Percentiles rank a stretch among this genome's conserved stretches.
Evolutionary conservation across 2,888 invertebrate species (phyloP).

Genomic region (Fragum fragum): DNA sequence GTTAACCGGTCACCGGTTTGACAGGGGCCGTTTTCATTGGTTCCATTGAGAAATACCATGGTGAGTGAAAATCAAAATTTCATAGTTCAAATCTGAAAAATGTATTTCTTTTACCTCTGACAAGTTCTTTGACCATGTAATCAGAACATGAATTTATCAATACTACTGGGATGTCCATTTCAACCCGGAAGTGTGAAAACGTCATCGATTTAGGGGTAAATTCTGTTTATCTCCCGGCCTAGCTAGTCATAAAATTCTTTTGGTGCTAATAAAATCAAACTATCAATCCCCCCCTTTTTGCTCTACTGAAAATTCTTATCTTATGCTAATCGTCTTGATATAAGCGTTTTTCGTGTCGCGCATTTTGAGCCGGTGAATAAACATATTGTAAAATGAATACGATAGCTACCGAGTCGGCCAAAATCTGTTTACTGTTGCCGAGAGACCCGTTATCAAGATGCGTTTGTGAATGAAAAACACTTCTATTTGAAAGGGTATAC

Average conservation of each 20-base stretch:
- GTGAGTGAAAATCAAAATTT: no score
- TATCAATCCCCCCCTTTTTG: no score
- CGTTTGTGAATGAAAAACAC: background rate
- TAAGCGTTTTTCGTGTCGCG: no score
- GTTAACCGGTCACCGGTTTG: no score
- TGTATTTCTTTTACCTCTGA: constrained; percentile 67
- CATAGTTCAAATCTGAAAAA: no score
- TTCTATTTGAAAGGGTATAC: background rate
- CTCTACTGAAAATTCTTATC: no score
- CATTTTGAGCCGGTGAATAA: background rate
- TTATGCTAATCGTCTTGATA: no score
- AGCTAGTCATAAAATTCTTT: no score
- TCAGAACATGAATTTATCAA: constrained; percentile 76
- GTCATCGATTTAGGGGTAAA: background rate
- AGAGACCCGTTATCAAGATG: constrained; percentile 53
- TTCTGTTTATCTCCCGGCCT: background rate
- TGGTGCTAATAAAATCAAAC: no score
- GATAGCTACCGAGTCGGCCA: constrained; percentile 38
- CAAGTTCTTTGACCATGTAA: constrained; percentile 67
- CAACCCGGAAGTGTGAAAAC: constrained; percentile 68
- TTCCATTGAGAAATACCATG: no score
- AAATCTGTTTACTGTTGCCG: constrained; percentile 69
- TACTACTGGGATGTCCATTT: constrained; percentile 79
- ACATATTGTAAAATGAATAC: background rate
- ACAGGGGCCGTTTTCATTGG: no score